A percentile compares a stretch with the other conserved stretches of the same genome.
These are phyloP conservation scores for Muntiacus reevesi DNA, from an alignment of 2,113 vertebrate genomes.

Conservation along the genomic window DNA sequence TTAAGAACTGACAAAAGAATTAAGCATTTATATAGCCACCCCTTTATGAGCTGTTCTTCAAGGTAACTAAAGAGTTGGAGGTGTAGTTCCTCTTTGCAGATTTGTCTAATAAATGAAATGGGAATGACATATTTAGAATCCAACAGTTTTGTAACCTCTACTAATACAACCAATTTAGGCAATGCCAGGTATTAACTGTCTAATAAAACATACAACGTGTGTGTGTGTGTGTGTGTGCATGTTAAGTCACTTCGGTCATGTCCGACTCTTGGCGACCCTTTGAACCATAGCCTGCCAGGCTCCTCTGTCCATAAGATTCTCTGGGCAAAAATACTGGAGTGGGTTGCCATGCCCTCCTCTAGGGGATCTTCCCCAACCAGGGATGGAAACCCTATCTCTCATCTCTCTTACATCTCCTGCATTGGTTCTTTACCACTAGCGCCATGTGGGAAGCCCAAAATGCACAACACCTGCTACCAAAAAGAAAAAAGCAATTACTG, in stretches of 20 bases:
- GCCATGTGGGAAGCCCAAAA: not conserved
- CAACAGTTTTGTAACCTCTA: not conserved
- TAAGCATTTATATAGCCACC: not conserved
- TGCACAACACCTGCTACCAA: not conserved
- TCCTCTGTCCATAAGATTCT: not conserved
- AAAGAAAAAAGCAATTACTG: not conserved
- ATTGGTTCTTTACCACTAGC: not conserved
- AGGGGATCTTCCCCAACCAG: not conserved
- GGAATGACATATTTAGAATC: not conserved
- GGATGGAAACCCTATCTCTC: not conserved
- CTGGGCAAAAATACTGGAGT: not conserved
- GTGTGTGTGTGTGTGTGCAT: rapidly evolving
- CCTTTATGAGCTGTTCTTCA: not conserved
- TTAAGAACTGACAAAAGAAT: not conserved
- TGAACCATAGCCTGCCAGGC: not conserved
- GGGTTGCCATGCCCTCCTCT: not conserved
- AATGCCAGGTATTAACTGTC: not conserved
- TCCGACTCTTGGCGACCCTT: not conserved
- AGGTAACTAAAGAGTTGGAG: not conserved
- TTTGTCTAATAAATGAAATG: not conserved
- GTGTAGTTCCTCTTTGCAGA: not conserved
- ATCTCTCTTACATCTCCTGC: not conserved
- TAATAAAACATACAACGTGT: not conserved
- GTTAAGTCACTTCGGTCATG: not conserved
- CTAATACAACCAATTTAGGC: not conserved